These are phyloP conservation scores for Oreochromis niloticus DNA, from an alignment of 2,113 vertebrate species.

Conservation along the genomic window DNA sequence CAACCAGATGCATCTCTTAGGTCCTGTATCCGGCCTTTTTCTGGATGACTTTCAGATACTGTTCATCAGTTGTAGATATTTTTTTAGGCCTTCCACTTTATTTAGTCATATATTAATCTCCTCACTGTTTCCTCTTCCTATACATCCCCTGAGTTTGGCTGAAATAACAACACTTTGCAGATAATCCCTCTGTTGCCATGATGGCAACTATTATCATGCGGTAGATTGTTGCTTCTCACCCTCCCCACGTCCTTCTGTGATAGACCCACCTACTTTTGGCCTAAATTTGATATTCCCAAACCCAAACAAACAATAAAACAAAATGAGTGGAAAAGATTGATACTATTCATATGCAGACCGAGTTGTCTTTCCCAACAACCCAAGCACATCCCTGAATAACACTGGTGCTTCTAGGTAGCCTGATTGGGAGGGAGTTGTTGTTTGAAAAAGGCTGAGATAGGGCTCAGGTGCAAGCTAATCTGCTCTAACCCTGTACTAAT, in stretches of 20 bases:
- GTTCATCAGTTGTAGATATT: not conserved
- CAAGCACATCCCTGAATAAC: not conserved
- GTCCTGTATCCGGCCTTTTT: not conserved
- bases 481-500: conserved; percentile 60
- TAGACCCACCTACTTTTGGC: not conserved
- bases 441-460: conserved; percentile 30
- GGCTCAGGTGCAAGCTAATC: conserved; percentile 61
- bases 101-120: too few species aligned
- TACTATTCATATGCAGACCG: not conserved
- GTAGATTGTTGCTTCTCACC: not conserved
- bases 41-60: not conserved
- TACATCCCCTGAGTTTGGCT: conserved; percentile 35
- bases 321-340: not conserved
- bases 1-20: not conserved
- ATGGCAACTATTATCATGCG: not conserved
- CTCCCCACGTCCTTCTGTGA: not conserved
- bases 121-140: conserved; percentile 13
- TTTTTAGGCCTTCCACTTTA: too few species aligned
- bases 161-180: not conserved
- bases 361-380: not conserved
- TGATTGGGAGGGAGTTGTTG: conserved; percentile 38
- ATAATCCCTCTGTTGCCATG: conserved; percentile 7
- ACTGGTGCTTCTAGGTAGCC: conserved; percentile 11
- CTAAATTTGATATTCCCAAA: not conserved
- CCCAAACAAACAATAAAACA: not conserved